Evolutionary conservation across 2,113 vertebrate species (phyloP).

Genomic region (Thunnus thynnus): DNA sequence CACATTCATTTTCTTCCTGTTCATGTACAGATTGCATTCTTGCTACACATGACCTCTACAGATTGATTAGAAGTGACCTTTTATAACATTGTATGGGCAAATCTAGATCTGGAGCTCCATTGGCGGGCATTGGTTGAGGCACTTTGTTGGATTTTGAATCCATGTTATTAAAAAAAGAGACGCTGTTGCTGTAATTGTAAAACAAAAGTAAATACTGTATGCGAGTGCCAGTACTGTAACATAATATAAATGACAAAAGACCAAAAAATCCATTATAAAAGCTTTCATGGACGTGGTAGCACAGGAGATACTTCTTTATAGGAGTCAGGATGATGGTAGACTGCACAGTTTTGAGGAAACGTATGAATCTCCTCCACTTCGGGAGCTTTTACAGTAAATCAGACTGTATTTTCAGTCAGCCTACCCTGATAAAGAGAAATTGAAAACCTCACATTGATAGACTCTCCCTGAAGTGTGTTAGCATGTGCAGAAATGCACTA

Average conservation of each 20-base stretch:
- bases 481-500: conserved; percentile 23
- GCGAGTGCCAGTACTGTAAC: too few species aligned
- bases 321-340: background rate
- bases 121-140: background rate
- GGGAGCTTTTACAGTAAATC: conserved; percentile 4
- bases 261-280: background rate
- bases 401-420: background rate
- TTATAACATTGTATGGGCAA: background rate
- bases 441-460: background rate
- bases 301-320: too few species aligned
- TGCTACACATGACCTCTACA: background rate
- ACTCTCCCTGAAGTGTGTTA: background rate
- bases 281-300: background rate
- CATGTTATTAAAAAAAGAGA: background rate
- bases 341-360: background rate
- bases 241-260: background rate
- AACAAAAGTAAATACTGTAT: too few species aligned
- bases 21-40: background rate
- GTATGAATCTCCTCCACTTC: background rate
- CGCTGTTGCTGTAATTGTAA: background rate
- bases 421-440: background rate
- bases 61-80: background rate
- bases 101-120: background rate
- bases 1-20: background rate
- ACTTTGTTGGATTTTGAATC: background rate